Base-by-base conservation (phyloP, 2,113 vertebrate species). In the Prunella fulvescens region DNA sequence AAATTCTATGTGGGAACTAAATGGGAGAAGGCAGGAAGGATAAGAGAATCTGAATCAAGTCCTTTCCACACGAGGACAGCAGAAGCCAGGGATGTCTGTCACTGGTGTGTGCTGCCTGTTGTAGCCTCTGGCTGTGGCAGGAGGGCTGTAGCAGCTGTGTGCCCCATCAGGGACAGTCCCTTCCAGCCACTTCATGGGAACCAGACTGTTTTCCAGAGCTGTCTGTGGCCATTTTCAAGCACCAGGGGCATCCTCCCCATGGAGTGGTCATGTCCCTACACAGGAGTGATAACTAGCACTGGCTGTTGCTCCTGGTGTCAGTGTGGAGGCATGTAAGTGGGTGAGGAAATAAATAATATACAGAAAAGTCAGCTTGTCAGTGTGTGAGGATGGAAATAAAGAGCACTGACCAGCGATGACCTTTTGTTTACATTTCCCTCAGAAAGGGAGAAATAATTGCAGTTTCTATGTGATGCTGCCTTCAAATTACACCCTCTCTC, bases 371-470 rank as follows among this genome's bases (percentile, higher is more conserved):
- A 96, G 91, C 94, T 91, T 96, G 90, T 95, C 88, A 45, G 83
- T 78, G 69, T 91, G 88, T n/a, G 33, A 79, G 83, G 95, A 95
- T 88, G 83, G 89, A 96, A 97, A 96, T 93, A 73, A 94, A 96
- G 97, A 95, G 65, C 94, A 87, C 91, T 95, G 96, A 97, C 95
- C 97, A 97, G 66, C 1, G 35, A 90, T 97, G 97, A 97, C 98
- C 97, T 96, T 96, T 97, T 97, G 97, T 97, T 97, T 97, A 97
- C 96, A 96, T 98, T 97, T 97, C 94, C 95, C 93, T 96, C 95
- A 23, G 10, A 97, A 98, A 98, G 57, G 28, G 91, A 97, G 93
- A 97, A 96, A 97, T 97, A 97, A 98, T 97, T 97, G 96, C 97
- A 73, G 92, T 91, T 94, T 95, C 97, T 95, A 66, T 82, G 94